Conservation (phyloP, 2,113 vertebrate species). For the Drymodes brunneopygia region DNA sequence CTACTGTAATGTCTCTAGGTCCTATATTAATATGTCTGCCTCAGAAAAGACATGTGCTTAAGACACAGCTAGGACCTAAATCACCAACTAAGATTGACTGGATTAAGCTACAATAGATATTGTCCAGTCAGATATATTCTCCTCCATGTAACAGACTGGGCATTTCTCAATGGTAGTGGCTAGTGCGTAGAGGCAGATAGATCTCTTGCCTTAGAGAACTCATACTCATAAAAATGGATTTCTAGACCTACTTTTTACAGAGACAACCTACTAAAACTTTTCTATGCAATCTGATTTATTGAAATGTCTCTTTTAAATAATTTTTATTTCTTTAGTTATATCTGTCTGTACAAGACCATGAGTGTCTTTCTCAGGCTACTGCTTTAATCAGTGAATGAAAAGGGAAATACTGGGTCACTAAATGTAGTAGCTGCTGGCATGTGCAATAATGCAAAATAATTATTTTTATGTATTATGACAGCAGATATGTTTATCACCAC, state of each 20-base stretch:
- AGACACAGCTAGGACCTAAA: background rate
- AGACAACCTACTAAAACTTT: background rate
- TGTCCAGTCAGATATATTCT: background rate
- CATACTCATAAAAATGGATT: background rate
- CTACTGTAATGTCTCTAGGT: background rate
- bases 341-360: background rate
- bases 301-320: background rate
- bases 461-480: background rate
- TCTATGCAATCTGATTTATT: background rate
- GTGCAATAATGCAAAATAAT: background rate
- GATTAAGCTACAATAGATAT: background rate
- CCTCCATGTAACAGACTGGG: background rate
- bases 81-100: background rate
- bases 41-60: background rate
- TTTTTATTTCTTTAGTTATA: background rate
- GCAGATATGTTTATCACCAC: background rate
- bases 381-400: background rate
- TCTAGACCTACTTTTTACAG: background rate
- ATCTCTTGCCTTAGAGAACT: background rate
- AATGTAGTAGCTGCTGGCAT: background rate
- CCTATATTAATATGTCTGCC: background rate
- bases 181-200: background rate
- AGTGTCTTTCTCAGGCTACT: background rate
- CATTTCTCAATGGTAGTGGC: background rate
- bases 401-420: background rate